Base-by-base conservation (phyloP, 2,797 vertebrate genomes). In the Spinus pinus region DNA sequence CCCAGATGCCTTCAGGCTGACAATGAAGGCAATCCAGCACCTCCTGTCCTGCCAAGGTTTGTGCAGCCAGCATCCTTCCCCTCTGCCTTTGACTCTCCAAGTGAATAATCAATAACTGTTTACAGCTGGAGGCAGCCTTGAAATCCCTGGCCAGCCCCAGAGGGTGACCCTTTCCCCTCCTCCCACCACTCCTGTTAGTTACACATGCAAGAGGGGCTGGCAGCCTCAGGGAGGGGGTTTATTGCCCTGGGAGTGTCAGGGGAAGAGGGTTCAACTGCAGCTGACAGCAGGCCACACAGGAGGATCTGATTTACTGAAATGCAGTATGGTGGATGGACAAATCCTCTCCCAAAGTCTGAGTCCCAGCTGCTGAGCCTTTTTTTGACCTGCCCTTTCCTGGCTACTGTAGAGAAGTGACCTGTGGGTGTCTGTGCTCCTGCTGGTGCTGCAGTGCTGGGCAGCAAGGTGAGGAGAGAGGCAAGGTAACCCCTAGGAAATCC, bases 101-200 rank as follows among this genome's bases (percentile, higher is more conserved):
- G 87, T 21, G 94, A 94, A 94, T 93, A 93, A 96, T 94, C 91
- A 91, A 81, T 90, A 83, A 58, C 42, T 83, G 42, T 69, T 95
- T 83, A 79, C 15, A 72, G 90, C 54, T 88, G 46, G 51, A 94
- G 80, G 73, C 87, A 93, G 85, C 80, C 85, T 90, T 90, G 90
- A 83, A 94, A 83, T 90, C 74, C 94, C 88, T 7, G 30, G 22
- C 62, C 54, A 65, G 91, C 58, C 90, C 80, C 54, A 37, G 77
- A 65, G 82, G 65, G 84, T 58, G 72, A 78, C 82, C 81, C 70
- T 94, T 78, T 19, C 77, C 80, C 72, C 85, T 90, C 61, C 86
- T 67, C 72, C 87, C 6, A 9, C 86, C 81, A 70, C 0, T 6
- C 57, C 53, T 81, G 72, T 81, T 86, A 91, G 69, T 94, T 79